Evolutionary conservation across 2,797 vertebrate species (phyloP).

Genomic region (Parauchenoglanis punctatus): DNA sequence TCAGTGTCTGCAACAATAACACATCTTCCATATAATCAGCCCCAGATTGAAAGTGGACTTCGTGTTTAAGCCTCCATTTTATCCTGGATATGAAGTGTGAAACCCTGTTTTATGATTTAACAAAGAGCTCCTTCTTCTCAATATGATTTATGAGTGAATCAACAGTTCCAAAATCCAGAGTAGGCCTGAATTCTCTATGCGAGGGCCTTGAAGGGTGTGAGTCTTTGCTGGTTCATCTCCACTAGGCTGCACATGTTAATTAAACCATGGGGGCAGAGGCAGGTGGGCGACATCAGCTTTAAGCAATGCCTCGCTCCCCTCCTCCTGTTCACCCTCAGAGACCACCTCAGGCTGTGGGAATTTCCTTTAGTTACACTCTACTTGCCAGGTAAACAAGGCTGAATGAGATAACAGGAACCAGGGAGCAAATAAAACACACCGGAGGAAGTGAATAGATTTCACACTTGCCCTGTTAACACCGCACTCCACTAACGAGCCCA

Average conservation of each 20-base stretch:
- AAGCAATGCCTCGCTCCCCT: constrained; percentile 74
- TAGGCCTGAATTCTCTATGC: constrained; percentile 53
- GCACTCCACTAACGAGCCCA: constrained; percentile 72
- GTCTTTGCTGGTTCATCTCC: constrained; percentile 82
- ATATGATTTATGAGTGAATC: constrained; percentile 26
- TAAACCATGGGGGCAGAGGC: constrained; percentile 85
- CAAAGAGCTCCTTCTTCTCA: background rate
- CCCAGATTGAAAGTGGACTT: constrained; percentile 1
- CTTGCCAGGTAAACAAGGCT: constrained; percentile 91
- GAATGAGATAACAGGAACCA: constrained; percentile 72
- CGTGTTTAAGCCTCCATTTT: background rate
- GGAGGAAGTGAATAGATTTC: constrained; percentile 82
- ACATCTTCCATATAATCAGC: constrained; percentile 6
- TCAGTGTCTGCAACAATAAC: constrained; percentile 58
- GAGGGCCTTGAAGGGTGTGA: constrained; percentile 76
- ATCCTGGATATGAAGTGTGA: background rate
- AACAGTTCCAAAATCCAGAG: constrained; percentile 24
- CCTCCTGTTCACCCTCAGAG: constrained; percentile 55
- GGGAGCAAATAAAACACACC: constrained; percentile 77
- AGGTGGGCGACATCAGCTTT: constrained; percentile 80
- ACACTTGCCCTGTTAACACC: constrained; percentile 73
- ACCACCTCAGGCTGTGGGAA: constrained; percentile 83
- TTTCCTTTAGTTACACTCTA: constrained; percentile 90
- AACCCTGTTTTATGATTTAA: background rate
- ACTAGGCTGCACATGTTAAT: constrained; percentile 88